Evolutionary conservation across 2,113 vertebrate species (phyloP), one percentile per base, ranked within the genome.

Genomic region (Baryphthengus martii): DNA sequence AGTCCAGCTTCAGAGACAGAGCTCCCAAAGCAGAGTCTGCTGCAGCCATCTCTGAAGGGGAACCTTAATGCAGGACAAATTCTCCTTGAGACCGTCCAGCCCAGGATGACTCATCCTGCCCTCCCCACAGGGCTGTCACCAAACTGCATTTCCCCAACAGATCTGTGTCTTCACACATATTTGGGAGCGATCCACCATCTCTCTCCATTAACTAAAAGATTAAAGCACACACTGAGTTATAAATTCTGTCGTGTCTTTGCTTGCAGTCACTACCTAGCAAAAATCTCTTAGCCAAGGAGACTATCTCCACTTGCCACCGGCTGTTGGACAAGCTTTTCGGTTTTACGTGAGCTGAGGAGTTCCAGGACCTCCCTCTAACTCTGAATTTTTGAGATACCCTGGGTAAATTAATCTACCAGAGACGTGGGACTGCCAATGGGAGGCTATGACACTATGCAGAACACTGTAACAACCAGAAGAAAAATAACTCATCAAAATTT

Each of bases 401-500:
- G 44, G 52, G 52, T 47, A 71, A 84, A 91, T 91, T 85, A 66
- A 80, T 90, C 78, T 66, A 33, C 50, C n/a, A 42, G 56, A 85
- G 50, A 66, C 17, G 39, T 14, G 33, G 50, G 72, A 28, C 52
- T 63, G 88, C 28, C 56, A 33, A 26, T 47, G 39, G 47, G 80
- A 79, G 26, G 28, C 61, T 89, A 49, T 65, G 73, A 81, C 85
- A 65, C 72, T 94, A 73, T 49, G 93, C 84, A 96, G 95, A 92
- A 89, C 88, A 93, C 81, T 84, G 88, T 95, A 97, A 96, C 92
- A 96, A 92, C 66, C 50, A 88, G 71, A 96, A 96, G 92, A 92
- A 94, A 97, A 97, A 97, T 66, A 97, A 97, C 92, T 95, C 85
- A 91, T 56, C 47, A 95, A 94, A 97, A 89, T 89, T 97, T 74